These are phyloP conservation scores for Chymomyza caudatula DNA, from an alignment of 2,888 invertebrate species.

Conservation along the genomic window DNA sequence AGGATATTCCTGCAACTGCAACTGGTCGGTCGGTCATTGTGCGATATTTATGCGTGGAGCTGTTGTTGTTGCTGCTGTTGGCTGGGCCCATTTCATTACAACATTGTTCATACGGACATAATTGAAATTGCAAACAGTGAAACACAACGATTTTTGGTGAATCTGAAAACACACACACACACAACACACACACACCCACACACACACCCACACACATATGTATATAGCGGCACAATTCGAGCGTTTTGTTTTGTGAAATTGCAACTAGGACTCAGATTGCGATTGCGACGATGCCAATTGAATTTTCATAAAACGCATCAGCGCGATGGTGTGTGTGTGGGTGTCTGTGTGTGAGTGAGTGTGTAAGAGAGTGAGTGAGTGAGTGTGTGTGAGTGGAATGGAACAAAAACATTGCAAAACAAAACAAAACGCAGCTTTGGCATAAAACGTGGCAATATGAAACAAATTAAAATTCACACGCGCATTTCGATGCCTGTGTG, in stretches of 20 bases:
- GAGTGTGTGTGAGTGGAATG: not conserved
- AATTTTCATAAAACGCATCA: constrained; percentile 65
- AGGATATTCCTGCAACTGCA: constrained; percentile 6
- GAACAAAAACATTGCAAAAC: constrained; percentile 30
- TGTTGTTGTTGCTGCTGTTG: constrained; percentile 13
- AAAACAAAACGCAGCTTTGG: constrained; percentile 58
- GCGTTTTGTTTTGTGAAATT: constrained; percentile 25
- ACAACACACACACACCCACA: no score
- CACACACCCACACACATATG: not conserved
- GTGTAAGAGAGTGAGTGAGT: not conserved
- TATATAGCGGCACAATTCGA: not conserved
- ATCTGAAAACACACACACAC: constrained; percentile 46
- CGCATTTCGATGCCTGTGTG: constrained; percentile 9
- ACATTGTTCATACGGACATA: constrained; percentile 73
- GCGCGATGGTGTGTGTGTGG: constrained; percentile 31
- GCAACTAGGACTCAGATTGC: constrained; percentile 26
- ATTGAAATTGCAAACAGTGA: constrained; percentile 73
- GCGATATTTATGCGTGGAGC: constrained; percentile 5
- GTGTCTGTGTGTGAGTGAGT: not conserved
- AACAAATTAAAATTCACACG: constrained; percentile 65
- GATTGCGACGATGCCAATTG: constrained; percentile 59
- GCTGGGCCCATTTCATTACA: constrained; percentile 66
- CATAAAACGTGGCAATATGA: constrained; percentile 69
- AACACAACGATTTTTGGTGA: constrained; percentile 66
- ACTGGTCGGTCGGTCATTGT: constrained; percentile 11